Conservation (phyloP, 2,113 vertebrate genomes). For the Apodemus sylvaticus region DNA sequence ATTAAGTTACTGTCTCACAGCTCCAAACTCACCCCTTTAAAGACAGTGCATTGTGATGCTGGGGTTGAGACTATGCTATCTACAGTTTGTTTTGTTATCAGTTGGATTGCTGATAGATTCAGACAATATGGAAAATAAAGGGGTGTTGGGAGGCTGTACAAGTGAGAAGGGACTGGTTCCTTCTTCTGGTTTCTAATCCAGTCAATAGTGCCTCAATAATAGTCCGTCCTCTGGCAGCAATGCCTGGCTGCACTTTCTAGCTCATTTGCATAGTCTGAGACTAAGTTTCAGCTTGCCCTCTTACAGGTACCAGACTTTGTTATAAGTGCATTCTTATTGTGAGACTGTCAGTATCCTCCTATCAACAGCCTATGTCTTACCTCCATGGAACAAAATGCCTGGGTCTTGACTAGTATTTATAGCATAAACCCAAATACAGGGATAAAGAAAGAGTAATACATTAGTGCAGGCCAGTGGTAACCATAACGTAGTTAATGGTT, state of each 20-base stretch:
- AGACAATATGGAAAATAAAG: constrained; percentile 25
- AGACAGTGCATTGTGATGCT: not conserved
- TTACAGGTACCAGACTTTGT: not conserved
- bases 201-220: not conserved
- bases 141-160: not conserved
- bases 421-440: not conserved
- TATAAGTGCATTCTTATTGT: not conserved
- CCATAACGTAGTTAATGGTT: not conserved
- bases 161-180: constrained; percentile 15
- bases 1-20: constrained; percentile 60
- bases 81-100: not conserved
- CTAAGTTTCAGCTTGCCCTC: not conserved
- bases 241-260: not conserved
- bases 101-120: constrained; percentile 33
- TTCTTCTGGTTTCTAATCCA: constrained; percentile 41
- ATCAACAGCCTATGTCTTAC: not conserved
- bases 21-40: constrained; percentile 31
- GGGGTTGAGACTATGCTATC: not conserved
- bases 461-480: not conserved
- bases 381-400: not conserved
- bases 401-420: not conserved
- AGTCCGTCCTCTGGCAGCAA: not conserved
- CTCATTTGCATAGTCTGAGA: not conserved
- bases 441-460: not conserved
- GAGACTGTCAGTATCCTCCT: not conserved